These are phyloP conservation scores for Eupithecia subumbrata DNA, from an alignment of 2,888 invertebrate genomes.

Conservation along the genomic window DNA sequence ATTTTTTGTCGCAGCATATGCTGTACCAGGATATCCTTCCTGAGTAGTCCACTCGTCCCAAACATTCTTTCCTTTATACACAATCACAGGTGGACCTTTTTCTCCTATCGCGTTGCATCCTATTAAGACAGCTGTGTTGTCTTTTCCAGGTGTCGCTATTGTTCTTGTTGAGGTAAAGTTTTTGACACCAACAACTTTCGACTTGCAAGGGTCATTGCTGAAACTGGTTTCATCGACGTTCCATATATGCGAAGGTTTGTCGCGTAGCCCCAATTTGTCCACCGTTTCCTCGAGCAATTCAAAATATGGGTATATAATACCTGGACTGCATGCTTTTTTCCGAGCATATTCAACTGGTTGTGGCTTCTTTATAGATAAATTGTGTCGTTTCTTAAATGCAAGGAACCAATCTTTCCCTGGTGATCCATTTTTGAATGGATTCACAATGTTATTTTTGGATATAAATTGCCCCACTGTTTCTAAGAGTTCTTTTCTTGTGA, in stretches of 20 bases:
- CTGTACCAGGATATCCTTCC: not conserved
- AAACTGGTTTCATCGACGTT: not conserved
- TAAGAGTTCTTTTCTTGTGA: too few species aligned
- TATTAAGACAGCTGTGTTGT: not conserved
- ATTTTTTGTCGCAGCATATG: not conserved
- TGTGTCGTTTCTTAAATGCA: not conserved
- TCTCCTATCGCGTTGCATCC: not conserved
- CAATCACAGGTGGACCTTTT: not conserved
- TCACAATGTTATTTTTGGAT: conserved; percentile 9
- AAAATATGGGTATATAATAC: not conserved
- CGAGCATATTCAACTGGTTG: not conserved
- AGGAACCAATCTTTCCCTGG: conserved; percentile 13
- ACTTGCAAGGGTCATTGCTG: not conserved
- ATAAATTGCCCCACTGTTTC: too few species aligned
- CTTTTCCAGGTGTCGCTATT: not conserved
- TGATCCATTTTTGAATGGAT: conserved; percentile 9
- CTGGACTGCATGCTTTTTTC: not conserved
- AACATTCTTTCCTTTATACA: not conserved
- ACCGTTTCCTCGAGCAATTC: not conserved
- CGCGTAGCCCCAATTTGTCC: not conserved
- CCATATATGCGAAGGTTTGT: not conserved
- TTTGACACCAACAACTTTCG: not conserved
- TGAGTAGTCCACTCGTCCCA: not conserved
- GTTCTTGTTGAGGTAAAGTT: not conserved
- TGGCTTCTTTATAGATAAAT: conserved; percentile 3